Conservation (phyloP, 2,797 vertebrate genomes). For the Dryobates pubescens region DNA sequence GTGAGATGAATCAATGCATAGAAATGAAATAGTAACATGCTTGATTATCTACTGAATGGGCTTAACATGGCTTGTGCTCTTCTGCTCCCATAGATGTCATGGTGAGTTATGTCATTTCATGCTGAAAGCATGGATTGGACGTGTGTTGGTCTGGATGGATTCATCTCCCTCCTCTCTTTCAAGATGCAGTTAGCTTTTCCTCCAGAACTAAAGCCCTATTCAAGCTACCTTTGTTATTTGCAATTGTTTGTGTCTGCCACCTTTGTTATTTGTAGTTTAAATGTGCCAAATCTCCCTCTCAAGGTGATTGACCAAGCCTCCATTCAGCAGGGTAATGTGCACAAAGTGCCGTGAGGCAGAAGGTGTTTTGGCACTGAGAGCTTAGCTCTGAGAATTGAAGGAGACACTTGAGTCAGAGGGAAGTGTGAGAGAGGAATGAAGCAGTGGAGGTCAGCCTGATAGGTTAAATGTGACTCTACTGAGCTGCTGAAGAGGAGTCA, state of each 20-base stretch:
- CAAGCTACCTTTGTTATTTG: background rate
- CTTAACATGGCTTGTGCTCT: background rate
- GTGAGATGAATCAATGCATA: background rate
- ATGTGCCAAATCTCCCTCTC: background rate
- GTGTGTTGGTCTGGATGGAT: background rate
- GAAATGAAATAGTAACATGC: background rate
- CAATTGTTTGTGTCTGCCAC: background rate
- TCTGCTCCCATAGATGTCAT: background rate
- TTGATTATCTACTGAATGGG: background rate
- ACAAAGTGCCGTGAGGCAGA: accelerated
- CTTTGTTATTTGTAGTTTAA: background rate
- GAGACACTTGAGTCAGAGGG: background rate
- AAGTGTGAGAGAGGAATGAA: background rate
- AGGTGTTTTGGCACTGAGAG: background rate
- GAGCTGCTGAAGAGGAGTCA: background rate
- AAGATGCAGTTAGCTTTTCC: background rate
- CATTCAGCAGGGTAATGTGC: background rate
- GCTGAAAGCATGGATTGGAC: background rate
- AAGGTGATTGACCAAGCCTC: background rate
- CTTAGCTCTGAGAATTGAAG: background rate
- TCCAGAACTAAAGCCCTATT: background rate
- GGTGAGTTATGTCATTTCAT: constrained; percentile 9
- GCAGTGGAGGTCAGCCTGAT: background rate
- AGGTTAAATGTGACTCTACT: accelerated
- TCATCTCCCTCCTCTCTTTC: background rate